phyloP scores from a whole-genome alignment of 2,888 invertebrate genomes.

The Brassicogethes aeneus region DNA sequence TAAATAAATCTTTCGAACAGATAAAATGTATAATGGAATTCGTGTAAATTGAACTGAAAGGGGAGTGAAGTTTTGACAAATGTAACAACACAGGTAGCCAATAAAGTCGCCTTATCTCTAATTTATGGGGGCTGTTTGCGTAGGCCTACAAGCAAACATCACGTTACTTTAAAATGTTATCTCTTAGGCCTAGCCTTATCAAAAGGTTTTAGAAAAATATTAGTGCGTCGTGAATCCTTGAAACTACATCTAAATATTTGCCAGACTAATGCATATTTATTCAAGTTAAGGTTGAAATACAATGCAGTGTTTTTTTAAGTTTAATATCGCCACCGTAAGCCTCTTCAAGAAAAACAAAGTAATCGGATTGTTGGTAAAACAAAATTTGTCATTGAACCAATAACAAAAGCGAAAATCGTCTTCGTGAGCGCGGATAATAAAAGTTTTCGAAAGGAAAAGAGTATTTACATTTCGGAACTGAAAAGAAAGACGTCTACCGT shows the following conservation, averaged over 20 bases:
- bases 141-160: background rate
- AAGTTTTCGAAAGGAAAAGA: constrained; percentile 4
- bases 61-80: background rate
- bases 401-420: background rate
- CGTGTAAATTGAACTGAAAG: background rate
- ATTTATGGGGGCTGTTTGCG: background rate
- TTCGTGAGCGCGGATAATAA: constrained; percentile 4
- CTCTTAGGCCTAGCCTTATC: background rate
- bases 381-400: background rate
- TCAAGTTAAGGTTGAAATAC: background rate
- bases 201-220: too few relatives aligned
- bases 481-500: background rate
- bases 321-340: background rate
- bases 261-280: too few relatives aligned
- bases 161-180: too few relatives aligned
- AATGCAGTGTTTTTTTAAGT: too few relatives aligned
- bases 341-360: background rate
- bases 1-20: too few relatives aligned
- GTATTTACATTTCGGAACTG: constrained; percentile 10
- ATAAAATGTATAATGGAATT: background rate
- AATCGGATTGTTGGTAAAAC: background rate
- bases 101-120: background rate
- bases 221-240: too few relatives aligned
- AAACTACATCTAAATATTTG: too few relatives aligned
- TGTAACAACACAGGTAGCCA: background rate